Evolutionary conservation across 1,140 invertebrate genomes (phyloP), one percentile per base, ranked within the genome.

Genomic region (Heliconius melpomene): DNA sequence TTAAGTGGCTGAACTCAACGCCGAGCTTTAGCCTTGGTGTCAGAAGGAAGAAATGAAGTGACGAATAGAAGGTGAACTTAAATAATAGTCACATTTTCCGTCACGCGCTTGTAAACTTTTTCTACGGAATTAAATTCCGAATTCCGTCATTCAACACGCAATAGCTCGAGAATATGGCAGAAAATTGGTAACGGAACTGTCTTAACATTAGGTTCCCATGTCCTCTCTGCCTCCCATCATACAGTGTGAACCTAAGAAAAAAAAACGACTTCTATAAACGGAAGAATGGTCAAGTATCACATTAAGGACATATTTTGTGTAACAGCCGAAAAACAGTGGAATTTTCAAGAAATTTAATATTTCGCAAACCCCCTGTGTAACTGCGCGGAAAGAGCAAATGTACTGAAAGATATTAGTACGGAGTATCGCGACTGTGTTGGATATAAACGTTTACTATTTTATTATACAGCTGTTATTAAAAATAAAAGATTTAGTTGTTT

Each of bases 391-490:
- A 50, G 20, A 60, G 60, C 74, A 79, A 74, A 79, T 78, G 76
- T 66, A 78, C 38, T 78, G 76, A 72, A 60, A 72, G 76, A 78
- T 78, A 78, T 78, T 54, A 78, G 76, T 23, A 13, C n/a, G 20
- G 36, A 54, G 71, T 32, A 16, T 52, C 76, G 66, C 66, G 2
- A 70, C 46, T 77, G 40, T 70, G 57, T 32, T n/a, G 75, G 50
- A 77, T 71, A 32, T 32, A 77, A 77, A 77, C 70, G 75, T 70
- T 74, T 79, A 57, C 54, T 57, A 57, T 57, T 57, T 57, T 23
- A 57, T 57, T 57, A 57, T 57, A 57, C n/a, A 57, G 54, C n/a
- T 23, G 40, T 46, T 46, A 23, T 38, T 73, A 36, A n/a, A 40
- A 6, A 7, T 38, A 32, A 73, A n/a, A 73, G 13, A 73, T 13